Base-by-base conservation (phyloP, 2,797 vertebrate genomes). In the Eospalax fontanierii region DNA sequence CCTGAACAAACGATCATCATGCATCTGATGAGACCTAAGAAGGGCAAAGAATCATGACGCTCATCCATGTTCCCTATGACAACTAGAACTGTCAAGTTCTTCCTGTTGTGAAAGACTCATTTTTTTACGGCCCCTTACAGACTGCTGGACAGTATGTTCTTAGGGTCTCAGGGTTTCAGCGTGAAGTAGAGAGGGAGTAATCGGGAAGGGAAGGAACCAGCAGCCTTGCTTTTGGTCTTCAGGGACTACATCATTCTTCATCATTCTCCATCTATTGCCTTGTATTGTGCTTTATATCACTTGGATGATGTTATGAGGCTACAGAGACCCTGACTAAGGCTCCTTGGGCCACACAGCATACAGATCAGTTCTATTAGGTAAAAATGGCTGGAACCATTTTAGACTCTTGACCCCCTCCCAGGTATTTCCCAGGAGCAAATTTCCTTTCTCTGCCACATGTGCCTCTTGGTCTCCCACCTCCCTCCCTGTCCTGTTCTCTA, bases 231-330 rank as follows among this genome's bases (percentile, higher is more conserved):
- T 82, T 89, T 73, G 22, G 24, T 85, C 74, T 38, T 0, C 9
- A 6, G 21, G 1, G 8, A 15, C 54, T 46, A 15, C 16, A 6
- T 0, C 16, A 6, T 0, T 50, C 46, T n/a, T 59, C 70, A 63
- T 6, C 4, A 4, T 21, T 50, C 10, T 16, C 40, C 26, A 4
- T 59, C 33, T 28, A 0, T 43, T 38, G 15, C 4, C 5, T 0
- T 0, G 18, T 6, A 1, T 21, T 18, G 30, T 14, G 22, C 26
- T 82, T 71, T 21, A 1, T 19, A 6, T 85, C 21, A 28, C 10
- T 1, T 2, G 75, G 43, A 15, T 19, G 10, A 68, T 40, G 54
- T 63, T 9, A 0, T 2, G 35, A 80, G 14, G 19, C 26, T 30
- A 28, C 16, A 24, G 59, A 46, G 65, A 76, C 8, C 46, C 15